Evolutionary conservation across 2,113 vertebrate genomes (phyloP).

Genomic region (Aspidoscelis tigris): DNA sequence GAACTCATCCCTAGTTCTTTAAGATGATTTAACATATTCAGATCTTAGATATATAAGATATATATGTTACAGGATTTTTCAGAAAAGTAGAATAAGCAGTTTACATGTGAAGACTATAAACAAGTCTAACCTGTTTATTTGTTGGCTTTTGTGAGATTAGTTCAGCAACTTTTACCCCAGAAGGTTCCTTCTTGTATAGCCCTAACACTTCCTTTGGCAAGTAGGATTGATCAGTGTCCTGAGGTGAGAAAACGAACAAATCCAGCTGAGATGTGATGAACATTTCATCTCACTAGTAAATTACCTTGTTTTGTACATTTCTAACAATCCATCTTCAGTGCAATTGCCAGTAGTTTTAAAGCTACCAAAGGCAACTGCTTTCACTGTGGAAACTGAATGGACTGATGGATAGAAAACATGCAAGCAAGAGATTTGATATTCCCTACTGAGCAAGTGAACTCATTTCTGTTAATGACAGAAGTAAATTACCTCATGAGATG

Average conservation of each 20-base stretch:
- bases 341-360: background rate
- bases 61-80: background rate
- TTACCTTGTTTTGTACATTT: background rate
- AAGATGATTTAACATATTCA: background rate
- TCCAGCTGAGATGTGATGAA: background rate
- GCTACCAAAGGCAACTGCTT: background rate
- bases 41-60: background rate
- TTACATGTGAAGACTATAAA: background rate
- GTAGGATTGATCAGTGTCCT: slow-evolving; percentile 46
- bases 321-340: background rate
- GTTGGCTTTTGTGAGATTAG: slow-evolving; percentile 20
- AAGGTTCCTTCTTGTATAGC: slow-evolving; percentile 21
- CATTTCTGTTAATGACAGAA: too few relatives aligned
- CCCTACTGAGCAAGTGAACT: background rate
- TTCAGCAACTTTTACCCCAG: slow-evolving; percentile 32
- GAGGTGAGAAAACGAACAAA: background rate
- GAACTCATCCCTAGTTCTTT: background rate
- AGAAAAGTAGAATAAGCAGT: background rate
- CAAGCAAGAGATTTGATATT: background rate
- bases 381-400: background rate
- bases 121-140: background rate
- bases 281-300: background rate
- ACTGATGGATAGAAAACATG: background rate
- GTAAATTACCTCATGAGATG: background rate
- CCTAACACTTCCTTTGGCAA: slow-evolving; percentile 40